Evolutionary conservation across 2,888 invertebrate species (phyloP).

Genomic region (Venusia cambrica): DNA sequence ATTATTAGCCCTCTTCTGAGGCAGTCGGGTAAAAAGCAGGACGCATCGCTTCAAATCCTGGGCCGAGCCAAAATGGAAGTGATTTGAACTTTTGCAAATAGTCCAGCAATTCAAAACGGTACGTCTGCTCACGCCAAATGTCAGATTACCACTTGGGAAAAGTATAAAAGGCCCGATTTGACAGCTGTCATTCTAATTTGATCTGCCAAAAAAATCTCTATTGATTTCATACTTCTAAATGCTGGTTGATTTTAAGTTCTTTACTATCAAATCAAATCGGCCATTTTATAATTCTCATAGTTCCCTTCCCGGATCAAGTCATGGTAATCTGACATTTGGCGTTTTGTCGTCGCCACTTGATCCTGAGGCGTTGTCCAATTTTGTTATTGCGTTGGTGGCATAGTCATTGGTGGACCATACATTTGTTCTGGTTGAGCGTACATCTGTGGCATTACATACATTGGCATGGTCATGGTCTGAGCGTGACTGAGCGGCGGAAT

Average conservation of each 20-base stretch:
- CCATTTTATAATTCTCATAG: constrained; percentile 23
- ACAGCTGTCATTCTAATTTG: constrained; percentile 2
- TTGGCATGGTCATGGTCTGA: constrained; percentile 68
- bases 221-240: constrained; percentile 4
- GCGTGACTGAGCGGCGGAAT: constrained; percentile 60
- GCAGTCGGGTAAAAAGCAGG: too few relatives aligned
- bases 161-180: constrained; percentile 25
- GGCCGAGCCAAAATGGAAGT: constrained; percentile 36
- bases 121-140: constrained; percentile 68
- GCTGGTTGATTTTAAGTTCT: neutral
- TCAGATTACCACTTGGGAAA: constrained; percentile 63
- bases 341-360: constrained; percentile 63
- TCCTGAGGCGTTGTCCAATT: constrained; percentile 66
- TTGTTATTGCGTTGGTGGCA: constrained; percentile 56
- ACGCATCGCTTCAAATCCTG: constrained; percentile 58
- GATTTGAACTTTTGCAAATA: constrained; percentile 37
- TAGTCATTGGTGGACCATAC: constrained; percentile 46
- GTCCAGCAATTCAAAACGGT: constrained; percentile 64
- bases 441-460: constrained; percentile 72
- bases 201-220: neutral
- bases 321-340: constrained; percentile 78
- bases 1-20: too few relatives aligned
- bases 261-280: constrained; percentile 19
- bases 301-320: constrained; percentile 61
- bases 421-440: constrained; percentile 50